Conservation (phyloP, 1,140 invertebrate species). For the Leptinotarsa lineolata region DNA sequence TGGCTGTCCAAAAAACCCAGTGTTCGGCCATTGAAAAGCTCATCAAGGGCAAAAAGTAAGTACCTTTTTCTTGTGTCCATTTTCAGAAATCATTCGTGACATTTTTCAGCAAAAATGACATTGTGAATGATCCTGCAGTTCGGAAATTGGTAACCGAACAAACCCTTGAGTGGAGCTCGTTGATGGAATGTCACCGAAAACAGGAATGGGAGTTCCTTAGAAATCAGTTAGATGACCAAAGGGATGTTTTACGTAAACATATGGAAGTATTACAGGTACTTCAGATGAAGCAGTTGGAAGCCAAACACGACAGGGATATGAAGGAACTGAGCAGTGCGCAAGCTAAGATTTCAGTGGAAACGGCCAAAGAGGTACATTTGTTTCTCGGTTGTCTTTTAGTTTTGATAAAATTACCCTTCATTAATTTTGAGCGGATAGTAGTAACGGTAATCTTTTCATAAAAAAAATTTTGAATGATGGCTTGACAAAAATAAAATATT, state of each 20-base stretch:
- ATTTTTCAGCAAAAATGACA: constrained; percentile 73
- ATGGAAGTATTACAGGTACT: constrained; percentile 81
- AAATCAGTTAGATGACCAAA: constrained; percentile 82
- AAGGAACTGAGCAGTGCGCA: constrained; percentile 96
- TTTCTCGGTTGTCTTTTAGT: no score
- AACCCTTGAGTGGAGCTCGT: constrained; percentile 91
- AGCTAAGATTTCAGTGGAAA: constrained; percentile 95
- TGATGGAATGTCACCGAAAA: constrained; percentile 85
- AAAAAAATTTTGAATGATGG: no score
- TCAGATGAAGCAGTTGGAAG: constrained; percentile 90
- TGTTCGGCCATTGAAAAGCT: constrained; percentile 94
- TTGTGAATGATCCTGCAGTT: constrained; percentile 77
- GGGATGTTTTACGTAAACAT: constrained; percentile 82
- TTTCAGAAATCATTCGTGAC: no score
- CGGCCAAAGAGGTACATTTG: constrained; percentile 78
- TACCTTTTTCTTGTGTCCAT: no score
- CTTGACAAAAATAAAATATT: no score
- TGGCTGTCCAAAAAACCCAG: constrained; percentile 90
- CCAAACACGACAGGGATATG: constrained; percentile 88
- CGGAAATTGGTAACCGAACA: constrained; percentile 85
- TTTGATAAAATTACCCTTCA: no score
- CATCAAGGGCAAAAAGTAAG: constrained; percentile 89
- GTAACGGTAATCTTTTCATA: no score
- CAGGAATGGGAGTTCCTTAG: constrained; percentile 90
- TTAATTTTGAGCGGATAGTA: no score